Conservation (phyloP, 2,113 vertebrate species). For the Ageneiosus marmoratus region DNA sequence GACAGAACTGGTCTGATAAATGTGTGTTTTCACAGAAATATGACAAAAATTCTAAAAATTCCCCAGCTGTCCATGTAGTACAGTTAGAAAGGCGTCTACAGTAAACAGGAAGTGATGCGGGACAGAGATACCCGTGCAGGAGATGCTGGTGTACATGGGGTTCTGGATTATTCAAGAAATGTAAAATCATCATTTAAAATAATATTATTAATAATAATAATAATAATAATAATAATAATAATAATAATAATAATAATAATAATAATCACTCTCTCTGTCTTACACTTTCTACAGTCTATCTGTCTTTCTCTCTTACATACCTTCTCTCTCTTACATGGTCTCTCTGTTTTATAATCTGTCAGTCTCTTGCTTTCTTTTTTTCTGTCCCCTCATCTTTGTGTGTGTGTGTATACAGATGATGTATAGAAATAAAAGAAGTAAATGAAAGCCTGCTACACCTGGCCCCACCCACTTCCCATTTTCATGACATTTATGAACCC, state of each 20-base stretch:
- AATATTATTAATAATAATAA: no score
- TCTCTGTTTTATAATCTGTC: background rate
- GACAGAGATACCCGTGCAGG: background rate
- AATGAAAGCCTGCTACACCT: background rate
- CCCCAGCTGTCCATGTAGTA: no score
- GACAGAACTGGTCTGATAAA: background rate
- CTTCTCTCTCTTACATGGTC: no score
- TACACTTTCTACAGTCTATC: background rate
- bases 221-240: no score
- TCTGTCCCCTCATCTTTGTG: no score
- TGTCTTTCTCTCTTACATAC: background rate
- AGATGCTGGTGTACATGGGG: no score
- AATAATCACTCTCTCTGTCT: background rate
- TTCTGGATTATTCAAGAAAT: no score
- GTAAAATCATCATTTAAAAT: no score
- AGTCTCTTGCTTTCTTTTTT: no score
- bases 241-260: background rate
- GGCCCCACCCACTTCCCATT: background rate
- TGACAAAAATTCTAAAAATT: background rate
- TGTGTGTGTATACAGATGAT: background rate
- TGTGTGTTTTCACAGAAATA: background rate
- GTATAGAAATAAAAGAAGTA: background rate
- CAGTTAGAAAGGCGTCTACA: background rate
- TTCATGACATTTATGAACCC: conserved; percentile 11
- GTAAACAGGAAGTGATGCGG: background rate